Evolutionary conservation across 2,888 invertebrate species (phyloP).

Genomic region (Polymixis lichenea): DNA sequence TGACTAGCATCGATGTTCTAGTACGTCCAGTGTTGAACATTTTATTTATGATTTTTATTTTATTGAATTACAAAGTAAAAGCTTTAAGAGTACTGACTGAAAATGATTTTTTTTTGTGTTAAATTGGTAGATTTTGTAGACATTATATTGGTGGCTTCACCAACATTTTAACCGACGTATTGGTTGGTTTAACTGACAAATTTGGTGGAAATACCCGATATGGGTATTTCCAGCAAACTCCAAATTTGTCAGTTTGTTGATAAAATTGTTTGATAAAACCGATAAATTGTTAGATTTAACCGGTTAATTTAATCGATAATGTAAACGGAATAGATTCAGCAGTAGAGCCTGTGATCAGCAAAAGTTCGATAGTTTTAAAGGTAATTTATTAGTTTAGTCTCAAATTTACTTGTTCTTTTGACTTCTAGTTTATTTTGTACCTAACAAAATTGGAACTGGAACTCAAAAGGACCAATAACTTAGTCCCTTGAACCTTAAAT

Average conservation of each 20-base stretch:
- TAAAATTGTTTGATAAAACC: not conserved
- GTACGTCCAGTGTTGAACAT: slow-evolving; percentile 60
- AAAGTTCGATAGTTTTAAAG: not conserved
- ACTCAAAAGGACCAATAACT: not conserved
- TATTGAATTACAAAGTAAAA: not conserved
- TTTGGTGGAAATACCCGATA: not conserved
- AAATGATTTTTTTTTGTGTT: too few species aligned
- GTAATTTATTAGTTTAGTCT: not conserved
- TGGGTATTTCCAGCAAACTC: too few species aligned
- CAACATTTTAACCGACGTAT: too few species aligned
- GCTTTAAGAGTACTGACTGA: slow-evolving; percentile 38
- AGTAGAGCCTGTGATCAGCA: too few species aligned
- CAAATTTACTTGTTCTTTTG: not conserved
- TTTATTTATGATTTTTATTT: slow-evolving; percentile 23
- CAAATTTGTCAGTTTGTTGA: too few species aligned
- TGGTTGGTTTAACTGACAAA: not conserved
- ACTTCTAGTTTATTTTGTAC: too few species aligned
- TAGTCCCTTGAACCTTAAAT: not conserved
- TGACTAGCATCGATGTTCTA: slow-evolving; percentile 76
- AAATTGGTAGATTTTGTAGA: too few species aligned
- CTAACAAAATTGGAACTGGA: not conserved
- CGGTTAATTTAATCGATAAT: not conserved
- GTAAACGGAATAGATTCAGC: not conserved
- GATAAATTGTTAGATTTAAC: not conserved
- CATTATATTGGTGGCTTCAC: too few species aligned